Percentiles rank a stretch among this genome's conserved stretches.
These are phyloP conservation scores for Pseudococcus longispinus DNA, from an alignment of 2,888 invertebrate species.

Conservation along the genomic window DNA sequence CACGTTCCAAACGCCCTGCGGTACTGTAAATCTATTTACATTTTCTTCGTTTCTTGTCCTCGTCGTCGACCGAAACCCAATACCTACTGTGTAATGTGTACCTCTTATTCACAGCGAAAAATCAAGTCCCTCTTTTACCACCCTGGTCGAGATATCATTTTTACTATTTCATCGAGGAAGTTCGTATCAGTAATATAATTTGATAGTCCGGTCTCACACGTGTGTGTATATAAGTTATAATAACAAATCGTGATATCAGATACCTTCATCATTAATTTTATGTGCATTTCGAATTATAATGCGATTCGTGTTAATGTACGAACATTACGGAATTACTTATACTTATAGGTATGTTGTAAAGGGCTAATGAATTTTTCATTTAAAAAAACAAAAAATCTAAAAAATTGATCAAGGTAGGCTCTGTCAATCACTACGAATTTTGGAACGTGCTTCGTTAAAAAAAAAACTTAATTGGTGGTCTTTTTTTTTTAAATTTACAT, in stretches of 20 bases:
- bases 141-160: not conserved
- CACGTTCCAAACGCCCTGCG: constrained; percentile 12
- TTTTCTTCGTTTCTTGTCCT: not conserved
- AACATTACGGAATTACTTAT: not conserved
- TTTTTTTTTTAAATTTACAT: not conserved
- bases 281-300: not conserved
- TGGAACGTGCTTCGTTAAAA: constrained; percentile 2
- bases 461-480: constrained; percentile 2
- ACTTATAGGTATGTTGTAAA: not conserved
- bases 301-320: not conserved
- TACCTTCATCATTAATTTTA: not conserved
- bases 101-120: not conserved
- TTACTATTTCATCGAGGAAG: too few species aligned
- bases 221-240: not conserved
- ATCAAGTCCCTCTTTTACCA: not conserved
- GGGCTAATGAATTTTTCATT: not conserved
- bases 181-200: not conserved
- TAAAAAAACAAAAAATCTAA: not conserved
- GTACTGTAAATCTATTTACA: not conserved
- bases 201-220: not conserved
- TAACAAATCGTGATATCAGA: not conserved
- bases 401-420: constrained; percentile 12
- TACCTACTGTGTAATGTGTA: too few species aligned
- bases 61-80: not conserved
- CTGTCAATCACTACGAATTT: constrained; percentile 1